Evolutionary conservation across 2,888 invertebrate genomes (phyloP), one percentile per base, ranked within the genome.

Genomic region (Pyrochroa serraticornis): DNA sequence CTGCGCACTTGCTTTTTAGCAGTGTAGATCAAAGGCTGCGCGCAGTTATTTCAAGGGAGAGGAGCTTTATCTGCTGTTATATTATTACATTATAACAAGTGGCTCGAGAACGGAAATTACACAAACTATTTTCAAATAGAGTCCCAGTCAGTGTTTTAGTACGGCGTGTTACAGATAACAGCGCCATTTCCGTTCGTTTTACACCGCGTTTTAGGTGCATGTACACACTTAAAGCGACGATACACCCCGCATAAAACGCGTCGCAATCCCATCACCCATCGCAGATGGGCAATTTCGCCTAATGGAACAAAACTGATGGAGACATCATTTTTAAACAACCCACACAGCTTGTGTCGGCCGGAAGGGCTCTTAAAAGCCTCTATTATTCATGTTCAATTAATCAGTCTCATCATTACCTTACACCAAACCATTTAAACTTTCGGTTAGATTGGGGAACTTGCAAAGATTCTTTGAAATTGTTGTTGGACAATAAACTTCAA

Each of bases 61-160:
- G 50, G 60, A 52, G 66, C 71, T 72, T 75, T 75, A 74, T 75
- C 75, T 75, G 69, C 70, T 63, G 71, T 71, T 73, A 75, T 75
- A 75, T 77, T 77, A 78, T 77, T 77, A 77, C 76, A 73, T 77
- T 77, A 77, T 78, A 77, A 78, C 77, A 77, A 78, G 78, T 77
- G 78, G 76, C 76, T 74, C 74, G 75, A 74, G 71, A 75, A 71
- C 79, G 79, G 79, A 79, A 79, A 79, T 79, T 79, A 79, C 78
- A 77, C 77, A 78, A 79, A 79, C 79, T 79, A 79, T 79, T 79
- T 79, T 79, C 78, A 75, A 79, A 79, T 79, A 76, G 76, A 74
- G 73, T 77, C 75, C 73, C 76, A 75, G 71, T 75, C 75, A 74
- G 72, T 76, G 75, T 77, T 77, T 77, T 75, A 76, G 76, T 73